Conservation (phyloP, 2,113 vertebrate species). For the Lasiurus borealis region DNA sequence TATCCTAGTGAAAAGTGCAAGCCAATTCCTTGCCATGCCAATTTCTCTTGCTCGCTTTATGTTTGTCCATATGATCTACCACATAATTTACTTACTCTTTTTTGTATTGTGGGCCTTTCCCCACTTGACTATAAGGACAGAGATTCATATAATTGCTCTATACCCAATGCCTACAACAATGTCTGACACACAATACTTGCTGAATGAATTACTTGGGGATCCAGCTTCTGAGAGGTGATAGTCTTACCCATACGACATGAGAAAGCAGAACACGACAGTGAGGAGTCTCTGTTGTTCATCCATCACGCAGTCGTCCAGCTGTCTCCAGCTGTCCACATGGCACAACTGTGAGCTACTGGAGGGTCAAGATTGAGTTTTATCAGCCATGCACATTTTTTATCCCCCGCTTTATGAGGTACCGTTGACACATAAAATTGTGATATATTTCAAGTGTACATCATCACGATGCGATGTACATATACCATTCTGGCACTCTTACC, state of each 20-base stretch:
- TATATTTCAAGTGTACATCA: background rate
- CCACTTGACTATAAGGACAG: background rate
- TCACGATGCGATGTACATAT: background rate
- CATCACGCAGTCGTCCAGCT: background rate
- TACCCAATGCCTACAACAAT: background rate
- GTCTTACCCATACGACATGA: accelerated
- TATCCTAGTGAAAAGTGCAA: background rate
- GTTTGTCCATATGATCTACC: background rate
- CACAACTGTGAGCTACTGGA: background rate
- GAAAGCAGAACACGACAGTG: background rate
- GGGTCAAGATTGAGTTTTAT: background rate
- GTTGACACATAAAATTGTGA: background rate
- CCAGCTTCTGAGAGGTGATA: background rate
- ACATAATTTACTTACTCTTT: background rate
- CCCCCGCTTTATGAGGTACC: background rate
- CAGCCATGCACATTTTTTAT: background rate
- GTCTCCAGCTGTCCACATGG: background rate
- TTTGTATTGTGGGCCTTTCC: background rate
- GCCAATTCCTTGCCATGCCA: accelerated
- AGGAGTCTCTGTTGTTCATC: accelerated
- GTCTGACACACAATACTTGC: background rate
- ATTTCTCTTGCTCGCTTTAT: background rate
- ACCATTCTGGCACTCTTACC: background rate
- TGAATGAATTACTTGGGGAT: background rate
- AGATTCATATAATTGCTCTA: background rate